Conservation (phyloP, 2,113 vertebrate genomes). For the Xenus cinereus region DNA sequence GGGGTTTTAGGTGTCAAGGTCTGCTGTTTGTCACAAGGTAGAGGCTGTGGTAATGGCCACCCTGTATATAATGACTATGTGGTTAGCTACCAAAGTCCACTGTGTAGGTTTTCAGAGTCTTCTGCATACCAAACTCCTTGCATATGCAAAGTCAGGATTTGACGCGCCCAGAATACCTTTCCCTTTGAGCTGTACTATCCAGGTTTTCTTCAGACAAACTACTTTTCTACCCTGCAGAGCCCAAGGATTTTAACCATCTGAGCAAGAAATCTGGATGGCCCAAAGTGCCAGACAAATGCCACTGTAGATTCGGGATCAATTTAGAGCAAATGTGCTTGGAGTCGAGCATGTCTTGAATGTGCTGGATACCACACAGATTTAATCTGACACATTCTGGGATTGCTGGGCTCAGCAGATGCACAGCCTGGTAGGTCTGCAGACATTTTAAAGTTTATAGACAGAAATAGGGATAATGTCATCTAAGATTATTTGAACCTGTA, state of each 20-base stretch:
- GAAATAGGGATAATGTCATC: neutral
- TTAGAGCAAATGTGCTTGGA: neutral
- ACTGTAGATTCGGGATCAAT: neutral
- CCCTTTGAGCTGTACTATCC: neutral
- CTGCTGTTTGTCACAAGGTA: neutral
- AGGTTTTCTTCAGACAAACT: neutral
- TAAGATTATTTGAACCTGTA: neutral
- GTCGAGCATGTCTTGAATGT: neutral
- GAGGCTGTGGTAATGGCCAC: neutral
- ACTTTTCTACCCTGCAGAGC: neutral
- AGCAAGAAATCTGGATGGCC: neutral
- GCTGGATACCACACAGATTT: neutral
- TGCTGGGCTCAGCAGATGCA: neutral
- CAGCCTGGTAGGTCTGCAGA: neutral
- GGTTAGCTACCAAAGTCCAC: neutral
- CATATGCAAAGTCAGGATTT: neutral
- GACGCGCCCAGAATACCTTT: neutral
- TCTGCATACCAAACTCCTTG: neutral
- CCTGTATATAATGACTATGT: neutral
- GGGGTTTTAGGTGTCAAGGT: neutral
- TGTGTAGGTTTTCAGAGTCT: neutral
- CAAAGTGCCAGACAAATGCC: neutral
- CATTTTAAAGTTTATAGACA: neutral
- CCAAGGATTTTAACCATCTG: neutral
- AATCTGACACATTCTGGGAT: constrained; percentile 27